These are phyloP conservation scores for Protonemura montana DNA, from an alignment of 2,888 invertebrate genomes.

Conservation along the genomic window DNA sequence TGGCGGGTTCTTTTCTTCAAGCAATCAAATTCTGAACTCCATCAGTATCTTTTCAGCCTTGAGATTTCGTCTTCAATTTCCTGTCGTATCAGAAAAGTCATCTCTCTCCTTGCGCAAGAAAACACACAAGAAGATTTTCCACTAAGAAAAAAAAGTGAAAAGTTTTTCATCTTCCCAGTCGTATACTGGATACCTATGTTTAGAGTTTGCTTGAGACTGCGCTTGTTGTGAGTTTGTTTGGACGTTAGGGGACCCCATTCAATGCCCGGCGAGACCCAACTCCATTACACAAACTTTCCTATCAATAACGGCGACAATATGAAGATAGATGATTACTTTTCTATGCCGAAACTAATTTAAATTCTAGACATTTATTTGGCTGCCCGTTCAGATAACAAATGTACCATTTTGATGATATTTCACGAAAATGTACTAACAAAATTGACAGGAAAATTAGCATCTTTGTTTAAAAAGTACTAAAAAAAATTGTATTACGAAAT, in stretches of 20 bases:
- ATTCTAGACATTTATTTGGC: slow-evolving; percentile 7
- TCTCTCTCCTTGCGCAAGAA: background rate
- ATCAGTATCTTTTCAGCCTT: background rate
- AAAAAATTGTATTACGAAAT: background rate
- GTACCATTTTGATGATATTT: background rate
- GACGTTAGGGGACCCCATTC: background rate
- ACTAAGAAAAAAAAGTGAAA: no score
- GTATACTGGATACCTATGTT: no score
- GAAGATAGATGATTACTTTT: slow-evolving; percentile 1
- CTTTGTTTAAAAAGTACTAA: background rate
- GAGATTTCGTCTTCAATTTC: background rate
- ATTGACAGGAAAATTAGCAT: background rate
- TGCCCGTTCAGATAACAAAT: background rate
- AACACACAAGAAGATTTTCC: background rate
- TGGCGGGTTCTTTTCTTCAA: background rate
- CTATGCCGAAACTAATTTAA: background rate
- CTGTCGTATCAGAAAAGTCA: background rate
- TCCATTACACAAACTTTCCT: slow-evolving; percentile 26
- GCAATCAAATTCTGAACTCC: background rate
- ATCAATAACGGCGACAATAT: slow-evolving; percentile 13
- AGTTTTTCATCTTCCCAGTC: no score
- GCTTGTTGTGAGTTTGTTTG: slow-evolving; percentile 13
- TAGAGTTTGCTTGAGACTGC: background rate
- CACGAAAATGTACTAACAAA: background rate
- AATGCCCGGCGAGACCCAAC: background rate